Evolutionary conservation across 2,113 vertebrate genomes (phyloP).

Genomic region (Amia ocellicauda): DNA sequence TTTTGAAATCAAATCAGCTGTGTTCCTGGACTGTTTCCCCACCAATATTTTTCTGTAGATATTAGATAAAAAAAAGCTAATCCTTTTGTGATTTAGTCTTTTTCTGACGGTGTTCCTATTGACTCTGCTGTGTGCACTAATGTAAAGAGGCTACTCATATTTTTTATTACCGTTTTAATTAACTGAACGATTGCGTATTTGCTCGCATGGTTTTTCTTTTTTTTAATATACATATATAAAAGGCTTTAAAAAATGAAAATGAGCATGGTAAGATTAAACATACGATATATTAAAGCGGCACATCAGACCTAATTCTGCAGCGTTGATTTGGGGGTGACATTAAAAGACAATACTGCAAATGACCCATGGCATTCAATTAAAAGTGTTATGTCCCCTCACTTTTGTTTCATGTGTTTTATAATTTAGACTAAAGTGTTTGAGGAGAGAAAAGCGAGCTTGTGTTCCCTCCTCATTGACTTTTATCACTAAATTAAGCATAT

Average conservation of each 20-base stretch:
- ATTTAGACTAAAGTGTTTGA: conserved; percentile 53
- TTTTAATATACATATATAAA: too few species aligned
- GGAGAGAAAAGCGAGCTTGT: conserved; percentile 48
- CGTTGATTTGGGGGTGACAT: conserved; percentile 54
- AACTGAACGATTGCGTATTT: too few species aligned
- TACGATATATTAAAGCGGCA: conserved; percentile 45
- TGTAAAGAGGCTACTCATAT: not conserved
- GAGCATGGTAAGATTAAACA: conserved; percentile 38
- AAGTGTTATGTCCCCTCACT: conserved; percentile 41
- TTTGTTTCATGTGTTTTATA: conserved; percentile 51
- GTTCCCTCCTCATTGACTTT: conserved; percentile 71
- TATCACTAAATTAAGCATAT: conserved; percentile 89
- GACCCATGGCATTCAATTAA: conserved; percentile 67
- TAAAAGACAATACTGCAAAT: conserved; percentile 64
- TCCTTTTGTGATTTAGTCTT: not conserved
- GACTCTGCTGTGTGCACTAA: not conserved
- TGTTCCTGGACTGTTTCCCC: conserved; percentile 8
- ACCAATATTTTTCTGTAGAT: not conserved
- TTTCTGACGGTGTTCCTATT: not conserved
- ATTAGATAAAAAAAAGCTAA: not conserved
- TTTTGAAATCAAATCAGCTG: conserved; percentile 48
- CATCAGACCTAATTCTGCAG: conserved; percentile 44
- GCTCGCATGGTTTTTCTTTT: too few species aligned
- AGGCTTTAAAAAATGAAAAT: conserved; percentile 41
- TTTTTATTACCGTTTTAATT: too few species aligned